phyloP scores from a whole-genome alignment of 2,888 invertebrate genomes.

The Lepidocyrtoides sp. region DNA sequence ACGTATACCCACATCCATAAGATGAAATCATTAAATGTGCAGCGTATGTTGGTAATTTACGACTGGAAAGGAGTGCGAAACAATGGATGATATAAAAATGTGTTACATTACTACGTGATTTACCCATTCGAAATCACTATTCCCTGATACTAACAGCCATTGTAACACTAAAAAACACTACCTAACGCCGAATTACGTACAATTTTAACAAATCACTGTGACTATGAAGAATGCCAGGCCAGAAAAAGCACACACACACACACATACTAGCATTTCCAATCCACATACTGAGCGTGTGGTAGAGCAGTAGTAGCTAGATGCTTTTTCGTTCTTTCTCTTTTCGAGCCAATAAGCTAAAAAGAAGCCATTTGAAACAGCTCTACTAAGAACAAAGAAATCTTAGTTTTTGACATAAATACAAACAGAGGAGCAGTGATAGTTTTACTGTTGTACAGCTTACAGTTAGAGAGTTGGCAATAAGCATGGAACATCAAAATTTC shows the following conservation, averaged over 20 bases:
- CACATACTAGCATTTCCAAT: background rate
- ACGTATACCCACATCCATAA: slow-evolving; percentile 17
- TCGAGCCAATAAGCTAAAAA: slow-evolving; percentile 35
- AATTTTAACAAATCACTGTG: slow-evolving; percentile 43
- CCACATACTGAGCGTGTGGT: too few species aligned
- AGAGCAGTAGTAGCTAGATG: too few species aligned
- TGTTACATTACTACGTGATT: slow-evolving; percentile 70
- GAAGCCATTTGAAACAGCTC: slow-evolving; percentile 43
- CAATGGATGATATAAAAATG: slow-evolving; percentile 62
- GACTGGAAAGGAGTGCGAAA: slow-evolving; percentile 59
- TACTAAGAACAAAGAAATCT: slow-evolving; percentile 35
- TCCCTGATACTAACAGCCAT: slow-evolving; percentile 30
- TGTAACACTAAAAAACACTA: slow-evolving; percentile 50
- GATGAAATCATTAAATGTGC: slow-evolving; percentile 83
- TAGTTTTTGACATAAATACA: slow-evolving; percentile 37
- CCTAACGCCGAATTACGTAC: slow-evolving; percentile 19
- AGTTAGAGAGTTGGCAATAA: slow-evolving; percentile 23
- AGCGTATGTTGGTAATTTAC: slow-evolving; percentile 82
- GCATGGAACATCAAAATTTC: slow-evolving; percentile 56
- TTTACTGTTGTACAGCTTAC: slow-evolving; percentile 8
- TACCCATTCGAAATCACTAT: slow-evolving; percentile 62
- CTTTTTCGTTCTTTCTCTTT: too few species aligned
- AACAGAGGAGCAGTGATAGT: slow-evolving; percentile 37
- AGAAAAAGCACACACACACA: background rate
- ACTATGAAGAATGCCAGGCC: background rate